Percentiles rank a stretch among this genome's conserved stretches.
Conservation (phyloP, 2,888 invertebrate species). For the Cryptus viduatorius region DNA sequence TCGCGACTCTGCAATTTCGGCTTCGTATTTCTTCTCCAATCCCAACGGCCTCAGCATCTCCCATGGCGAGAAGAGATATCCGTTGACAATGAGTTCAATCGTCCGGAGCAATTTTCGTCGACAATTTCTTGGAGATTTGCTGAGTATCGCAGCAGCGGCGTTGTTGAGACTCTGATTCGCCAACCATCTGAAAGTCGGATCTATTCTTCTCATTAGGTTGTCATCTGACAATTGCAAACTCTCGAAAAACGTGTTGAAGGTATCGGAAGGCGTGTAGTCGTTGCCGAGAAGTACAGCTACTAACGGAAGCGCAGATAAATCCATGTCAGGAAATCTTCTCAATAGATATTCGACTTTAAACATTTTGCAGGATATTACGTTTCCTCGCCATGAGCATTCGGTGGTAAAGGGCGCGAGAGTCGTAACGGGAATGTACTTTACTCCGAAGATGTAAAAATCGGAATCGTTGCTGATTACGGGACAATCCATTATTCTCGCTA, state of each 20-base stretch:
- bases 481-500: conserved; percentile 92
- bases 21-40: conserved; percentile 71
- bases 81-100: conserved; percentile 88
- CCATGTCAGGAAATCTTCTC: conserved; percentile 88
- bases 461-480: conserved; percentile 97
- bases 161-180: conserved; percentile 89
- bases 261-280: conserved; percentile 91
- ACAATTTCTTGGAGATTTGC: conserved; percentile 87
- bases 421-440: conserved; percentile 92
- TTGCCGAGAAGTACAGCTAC: conserved; percentile 94
- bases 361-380: conserved; percentile 89
- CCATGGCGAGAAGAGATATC: conserved; percentile 88
- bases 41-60: conserved; percentile 88
- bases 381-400: conserved; percentile 73
- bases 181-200: conserved; percentile 91
- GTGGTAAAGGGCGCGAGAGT: conserved; percentile 86
- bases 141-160: conserved; percentile 89
- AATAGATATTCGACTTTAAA: conserved; percentile 91
- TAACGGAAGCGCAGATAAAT: conserved; percentile 90
- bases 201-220: conserved; percentile 89
- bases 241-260: conserved; percentile 90
- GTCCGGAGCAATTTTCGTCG: conserved; percentile 86
- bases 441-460: conserved; percentile 96
- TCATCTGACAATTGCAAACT: conserved; percentile 86
- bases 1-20: conserved; percentile 31